Base-by-base conservation (phyloP, 2,113 vertebrate species). In the Candoia aspera region DNA sequence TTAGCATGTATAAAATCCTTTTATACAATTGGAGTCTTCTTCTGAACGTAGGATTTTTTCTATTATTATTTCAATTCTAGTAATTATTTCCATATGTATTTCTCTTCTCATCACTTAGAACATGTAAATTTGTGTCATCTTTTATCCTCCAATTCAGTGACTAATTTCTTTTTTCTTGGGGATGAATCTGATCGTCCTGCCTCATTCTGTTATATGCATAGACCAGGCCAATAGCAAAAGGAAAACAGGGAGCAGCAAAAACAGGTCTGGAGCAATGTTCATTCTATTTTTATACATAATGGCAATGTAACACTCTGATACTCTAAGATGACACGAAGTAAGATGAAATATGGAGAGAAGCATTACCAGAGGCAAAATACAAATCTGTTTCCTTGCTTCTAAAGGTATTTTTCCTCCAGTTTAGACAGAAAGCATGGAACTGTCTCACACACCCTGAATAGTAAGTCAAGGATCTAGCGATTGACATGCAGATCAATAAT, bases 391-490 rank as follows among this genome's bases (percentile, higher is more conserved):
- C 29, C 83, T 79, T 89, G 21, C 12, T 88, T 13, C 87, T n/a
- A 73, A 53, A 42, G 33, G 85, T 87, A 55, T 87, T 91, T 91
- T 68, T 73, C n/a, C 23, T 86, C 89, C 91, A 68, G 23, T 49
- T 49, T 6, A 84, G 24, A 60, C 62, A 24, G 42, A 86, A 93
- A 86, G 46, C 46, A 88, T 59, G 37, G 68, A 93, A 93, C 23
- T 55, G 37, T 92, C 54, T 92, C 68, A 29, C 4, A 90, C 84
- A 49, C 46, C 79, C 17, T 4, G 91, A 60, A 59, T 1, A 90
- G 62, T 46, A 93, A 91, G 57, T 95, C 88, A 94, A 93, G 92
- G 49, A 68, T 90, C 60, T 84, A 86, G 42, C 42, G 60, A 94
- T 1, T 92, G 92, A 93, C 83, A 93, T 62, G 37, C 15, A 49